A percentile compares a stretch with the other conserved stretches of the same genome.
phyloP scores from a whole-genome alignment of 2,797 vertebrate species.

The Galagoides demidoff region DNA sequence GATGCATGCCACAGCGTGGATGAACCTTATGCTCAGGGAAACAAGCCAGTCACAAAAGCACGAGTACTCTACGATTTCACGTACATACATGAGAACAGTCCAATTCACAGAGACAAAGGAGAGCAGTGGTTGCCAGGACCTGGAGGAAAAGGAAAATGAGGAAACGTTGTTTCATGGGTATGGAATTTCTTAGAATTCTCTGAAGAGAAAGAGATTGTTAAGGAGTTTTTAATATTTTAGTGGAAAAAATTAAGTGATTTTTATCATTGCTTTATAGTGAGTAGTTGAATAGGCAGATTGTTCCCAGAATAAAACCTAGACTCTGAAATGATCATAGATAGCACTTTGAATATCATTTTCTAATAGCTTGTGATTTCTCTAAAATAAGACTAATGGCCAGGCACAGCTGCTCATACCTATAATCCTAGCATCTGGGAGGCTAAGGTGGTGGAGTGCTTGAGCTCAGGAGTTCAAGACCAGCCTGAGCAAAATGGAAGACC shows the following conservation, averaged over 20 bases:
- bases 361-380: constrained; percentile 33
- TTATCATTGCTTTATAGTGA: no score
- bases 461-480: no score
- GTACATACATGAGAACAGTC: background rate
- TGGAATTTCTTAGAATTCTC: constrained; percentile 23
- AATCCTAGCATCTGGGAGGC: no score
- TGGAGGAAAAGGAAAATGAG: background rate
- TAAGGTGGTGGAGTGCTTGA: no score
- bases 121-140: background rate
- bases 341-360: constrained; percentile 33
- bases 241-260: constrained; percentile 43
- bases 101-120: background rate
- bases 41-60: background rate
- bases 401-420: no score
- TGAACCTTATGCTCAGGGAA: background rate
- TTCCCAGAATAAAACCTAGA: background rate
- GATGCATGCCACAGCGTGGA: background rate
- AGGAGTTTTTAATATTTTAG: constrained; percentile 10
- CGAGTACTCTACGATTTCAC: background rate
- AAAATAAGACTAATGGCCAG: background rate
- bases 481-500: no score
- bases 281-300: background rate
- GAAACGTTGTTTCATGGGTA: background rate
- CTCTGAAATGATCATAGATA: background rate
- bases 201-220: background rate